phyloP scores from a whole-genome alignment of 2,113 vertebrate species.

The Ptychochromis oligacanthus region DNA sequence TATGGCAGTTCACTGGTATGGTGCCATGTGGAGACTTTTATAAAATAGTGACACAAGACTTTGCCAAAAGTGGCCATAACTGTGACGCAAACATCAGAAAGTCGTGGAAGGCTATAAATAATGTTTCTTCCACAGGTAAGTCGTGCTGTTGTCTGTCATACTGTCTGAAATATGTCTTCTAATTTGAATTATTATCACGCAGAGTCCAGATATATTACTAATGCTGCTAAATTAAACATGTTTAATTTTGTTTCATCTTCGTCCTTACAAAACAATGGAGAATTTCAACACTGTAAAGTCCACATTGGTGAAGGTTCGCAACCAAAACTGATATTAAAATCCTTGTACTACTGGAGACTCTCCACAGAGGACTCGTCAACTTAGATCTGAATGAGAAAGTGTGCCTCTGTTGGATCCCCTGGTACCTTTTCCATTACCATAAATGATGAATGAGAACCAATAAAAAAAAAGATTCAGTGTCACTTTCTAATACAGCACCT shows the following conservation, averaged over 20 bases:
- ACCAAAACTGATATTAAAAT: constrained; percentile 33
- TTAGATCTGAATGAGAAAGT: too few species aligned
- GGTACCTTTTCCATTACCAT: not conserved
- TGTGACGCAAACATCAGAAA: constrained; percentile 87
- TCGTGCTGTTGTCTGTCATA: not conserved
- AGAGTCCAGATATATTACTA: not conserved
- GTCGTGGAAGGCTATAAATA: constrained; percentile 89
- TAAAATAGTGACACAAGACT: constrained; percentile 89
- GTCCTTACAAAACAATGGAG: too few species aligned
- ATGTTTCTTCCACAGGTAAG: constrained; percentile 83
- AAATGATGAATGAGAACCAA: not conserved
- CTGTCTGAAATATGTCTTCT: not conserved
- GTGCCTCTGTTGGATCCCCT: too few species aligned
- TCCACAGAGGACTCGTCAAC: not conserved
- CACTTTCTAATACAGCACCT: not conserved
- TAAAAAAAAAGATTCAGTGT: not conserved
- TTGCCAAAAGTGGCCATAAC: constrained; percentile 81
- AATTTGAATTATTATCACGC: not conserved
- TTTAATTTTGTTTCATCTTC: not conserved
- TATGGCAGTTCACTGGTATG: constrained; percentile 92
- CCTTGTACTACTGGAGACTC: constrained; percentile 1
- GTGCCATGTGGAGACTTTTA: constrained; percentile 88
- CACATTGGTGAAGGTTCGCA: not conserved
- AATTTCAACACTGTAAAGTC: too few species aligned
- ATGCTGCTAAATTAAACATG: not conserved